These are phyloP conservation scores for Pachycephus smyrnensis DNA, from an alignment of 2,888 invertebrate genomes.

Conservation along the genomic window DNA sequence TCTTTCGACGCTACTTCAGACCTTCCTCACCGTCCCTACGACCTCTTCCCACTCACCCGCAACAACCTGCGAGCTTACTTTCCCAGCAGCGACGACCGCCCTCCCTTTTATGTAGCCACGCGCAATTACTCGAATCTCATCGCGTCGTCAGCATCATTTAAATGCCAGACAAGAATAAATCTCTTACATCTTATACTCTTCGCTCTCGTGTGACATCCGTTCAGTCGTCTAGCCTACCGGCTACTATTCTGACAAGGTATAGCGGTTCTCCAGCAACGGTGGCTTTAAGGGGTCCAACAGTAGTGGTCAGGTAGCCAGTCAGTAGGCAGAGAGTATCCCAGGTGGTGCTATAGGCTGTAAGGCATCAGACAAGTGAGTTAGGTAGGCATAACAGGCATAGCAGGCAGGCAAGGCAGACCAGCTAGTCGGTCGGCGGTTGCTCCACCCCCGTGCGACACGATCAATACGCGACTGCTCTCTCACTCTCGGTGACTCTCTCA, in stretches of 20 bases:
- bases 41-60: constrained; percentile 1
- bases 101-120: not conserved
- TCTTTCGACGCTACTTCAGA: constrained; percentile 7
- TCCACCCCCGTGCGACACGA: constrained; percentile 65
- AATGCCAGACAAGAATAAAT: not conserved
- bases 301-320: constrained; percentile 31
- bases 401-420: constrained; percentile 42
- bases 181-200: not conserved
- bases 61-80: not conserved
- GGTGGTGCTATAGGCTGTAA: constrained; percentile 16
- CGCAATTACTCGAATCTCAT: not conserved
- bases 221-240: not conserved
- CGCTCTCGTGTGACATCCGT: not conserved
- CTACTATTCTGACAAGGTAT: not conserved
- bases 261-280: not conserved
- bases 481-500: constrained; percentile 28
- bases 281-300: too few relatives aligned
- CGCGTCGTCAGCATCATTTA: not conserved
- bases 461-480: constrained; percentile 63
- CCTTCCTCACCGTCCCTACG: not conserved
- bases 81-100: not conserved
- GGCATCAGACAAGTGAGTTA: constrained; percentile 15
- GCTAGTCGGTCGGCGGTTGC: constrained; percentile 59
- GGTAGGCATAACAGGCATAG: constrained; percentile 39
- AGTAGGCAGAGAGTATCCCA: constrained; percentile 22